Percentiles rank a stretch among this genome's conserved stretches.
Evolutionary conservation across 2,113 vertebrate species (phyloP).

Genomic region (Zapornia atra): DNA sequence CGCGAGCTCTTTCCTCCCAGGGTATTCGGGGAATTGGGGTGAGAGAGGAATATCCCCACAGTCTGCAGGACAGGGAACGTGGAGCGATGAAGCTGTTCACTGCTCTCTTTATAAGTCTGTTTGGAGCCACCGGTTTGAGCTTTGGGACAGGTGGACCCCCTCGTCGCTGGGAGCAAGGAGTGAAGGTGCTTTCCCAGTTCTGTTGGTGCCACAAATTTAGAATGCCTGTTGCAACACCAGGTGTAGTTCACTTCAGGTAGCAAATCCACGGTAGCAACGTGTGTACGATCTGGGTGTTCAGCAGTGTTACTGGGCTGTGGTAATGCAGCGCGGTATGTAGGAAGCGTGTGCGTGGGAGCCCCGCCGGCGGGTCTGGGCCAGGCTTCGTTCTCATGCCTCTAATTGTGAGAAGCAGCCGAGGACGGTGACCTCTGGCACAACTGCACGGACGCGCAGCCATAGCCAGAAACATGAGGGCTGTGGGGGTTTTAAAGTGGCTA

Average conservation of each 20-base stretch:
- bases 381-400: accelerated
- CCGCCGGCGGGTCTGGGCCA: accelerated
- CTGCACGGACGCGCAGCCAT: neutral
- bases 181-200: accelerated
- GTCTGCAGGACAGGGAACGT: accelerated
- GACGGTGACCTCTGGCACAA: neutral
- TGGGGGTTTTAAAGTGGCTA: neutral
- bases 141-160: accelerated
- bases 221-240: too few relatives aligned
- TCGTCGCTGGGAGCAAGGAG: accelerated
- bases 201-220: neutral
- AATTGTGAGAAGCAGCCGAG: neutral
- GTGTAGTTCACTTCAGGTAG: neutral
- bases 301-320: neutral
- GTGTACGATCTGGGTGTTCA: accelerated
- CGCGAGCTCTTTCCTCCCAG: accelerated
- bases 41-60: neutral
- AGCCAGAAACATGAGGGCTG: neutral
- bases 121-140: neutral
- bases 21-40: neutral
- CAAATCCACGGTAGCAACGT: too few relatives aligned
- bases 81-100: accelerated
- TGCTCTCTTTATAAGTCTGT: neutral
- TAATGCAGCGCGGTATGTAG: accelerated
- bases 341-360: neutral